Base-by-base conservation (phyloP, 1,140 invertebrate species). In the Hyphantria cunea region DNA sequence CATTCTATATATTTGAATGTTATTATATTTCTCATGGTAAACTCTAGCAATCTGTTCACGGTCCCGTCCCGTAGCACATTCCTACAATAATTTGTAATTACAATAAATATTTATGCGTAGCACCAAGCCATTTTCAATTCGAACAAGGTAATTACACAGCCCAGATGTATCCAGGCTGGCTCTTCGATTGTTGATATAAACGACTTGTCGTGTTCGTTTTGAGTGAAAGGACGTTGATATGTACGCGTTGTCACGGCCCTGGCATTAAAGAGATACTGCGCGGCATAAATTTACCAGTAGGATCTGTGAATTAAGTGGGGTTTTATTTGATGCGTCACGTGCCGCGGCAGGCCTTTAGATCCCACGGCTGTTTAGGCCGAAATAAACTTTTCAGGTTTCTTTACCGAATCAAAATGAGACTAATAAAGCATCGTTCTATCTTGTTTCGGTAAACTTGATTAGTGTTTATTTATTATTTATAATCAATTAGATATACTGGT, bases 261-360 rank as follows among this genome's bases (percentile, higher is more conserved):
- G 65, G 83, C 76, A 89, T 89, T 89, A 89, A 76, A 82, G 78
- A 79, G 84, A 82, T 85, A 81, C 78, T 78, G 76, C 79, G 76
- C 78, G 70, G 82, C 79, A 89, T 87, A 89, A 86, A 89, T 87
- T 89, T 89, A 54, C 77, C 67, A 76, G 66, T 72, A 50, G 76
- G 76, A 82, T 85, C 85, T 85, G 76, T 80, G 81, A 85, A 89
- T 82, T 89, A 89, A 89, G 82, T 84, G 78, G 78, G 84, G 70
- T 84, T 85, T 85, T 84, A 86, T 88, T 87, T 89, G 83, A 88
- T 79, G 68, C 76, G 83, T 83, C 80, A 86, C 80, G 82, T 74
- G 70, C 76, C 76, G 64, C 58, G 66, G 12, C 37, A 69, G 68
- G 71, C 72, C 72, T 78, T 66, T 59, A 65, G 66, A 76, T 78